Percentiles rank a stretch among this genome's conserved stretches.
phyloP scores from a whole-genome alignment of 1,140 invertebrate species.

The Bombus breviceps region DNA sequence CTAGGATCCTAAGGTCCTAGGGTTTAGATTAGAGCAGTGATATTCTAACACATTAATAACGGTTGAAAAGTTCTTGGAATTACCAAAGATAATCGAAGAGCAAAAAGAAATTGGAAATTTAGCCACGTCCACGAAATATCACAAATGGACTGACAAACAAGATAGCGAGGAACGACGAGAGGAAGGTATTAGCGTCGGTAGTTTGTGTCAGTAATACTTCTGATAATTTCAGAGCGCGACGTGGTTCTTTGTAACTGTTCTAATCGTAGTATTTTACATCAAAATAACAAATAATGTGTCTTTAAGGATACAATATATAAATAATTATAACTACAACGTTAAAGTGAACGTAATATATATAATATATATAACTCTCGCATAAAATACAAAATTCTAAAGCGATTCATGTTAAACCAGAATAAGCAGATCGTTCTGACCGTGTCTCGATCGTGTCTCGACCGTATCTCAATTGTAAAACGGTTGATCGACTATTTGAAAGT shows the following conservation, averaged over 20 bases:
- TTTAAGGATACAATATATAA: too few relatives aligned
- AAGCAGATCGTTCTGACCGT: too few relatives aligned
- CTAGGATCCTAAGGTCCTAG: too few relatives aligned
- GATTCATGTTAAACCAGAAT: neutral
- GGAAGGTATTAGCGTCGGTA: neutral
- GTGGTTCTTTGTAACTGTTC: neutral
- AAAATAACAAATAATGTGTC: neutral
- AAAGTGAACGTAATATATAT: too few relatives aligned
- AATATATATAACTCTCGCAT: too few relatives aligned
- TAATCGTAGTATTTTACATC: neutral
- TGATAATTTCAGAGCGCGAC: neutral
- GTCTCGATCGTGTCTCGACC: neutral
- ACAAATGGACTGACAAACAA: neutral
- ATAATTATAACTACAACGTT: too few relatives aligned
- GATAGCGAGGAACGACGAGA: neutral
- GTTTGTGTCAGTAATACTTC: neutral
- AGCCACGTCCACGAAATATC: too few relatives aligned
- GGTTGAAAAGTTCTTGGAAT: neutral
- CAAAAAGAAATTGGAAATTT: neutral
- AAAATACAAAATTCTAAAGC: too few relatives aligned
- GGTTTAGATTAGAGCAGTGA: too few relatives aligned
- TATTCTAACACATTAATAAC: too few relatives aligned
- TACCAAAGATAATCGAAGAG: neutral
- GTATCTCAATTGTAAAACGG: neutral
- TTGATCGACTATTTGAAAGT: constrained; percentile 25